phyloP scores from a whole-genome alignment of 1,140 invertebrate genomes.

The Ectropis grisescens region DNA sequence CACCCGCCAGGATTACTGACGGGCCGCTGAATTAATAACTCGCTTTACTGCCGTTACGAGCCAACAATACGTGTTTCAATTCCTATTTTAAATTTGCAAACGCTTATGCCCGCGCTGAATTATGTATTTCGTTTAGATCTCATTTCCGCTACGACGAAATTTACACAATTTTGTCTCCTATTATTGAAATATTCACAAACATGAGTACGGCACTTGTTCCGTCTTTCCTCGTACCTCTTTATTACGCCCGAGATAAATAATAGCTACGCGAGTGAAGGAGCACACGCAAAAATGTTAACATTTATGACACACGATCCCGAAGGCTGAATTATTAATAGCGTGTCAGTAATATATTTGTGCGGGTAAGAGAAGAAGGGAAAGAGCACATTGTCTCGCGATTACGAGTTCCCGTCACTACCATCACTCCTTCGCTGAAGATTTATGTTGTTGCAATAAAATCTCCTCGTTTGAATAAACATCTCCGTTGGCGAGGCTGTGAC shows the following conservation, averaged over 20 bases:
- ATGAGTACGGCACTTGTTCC: no score
- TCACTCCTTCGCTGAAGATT: slow-evolving; percentile 37
- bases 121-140: slow-evolving; percentile 1
- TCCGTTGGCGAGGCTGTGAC: slow-evolving; percentile 34
- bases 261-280: no score
- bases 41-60: slow-evolving; percentile 15
- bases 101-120: slow-evolving; percentile 13
- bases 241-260: no score
- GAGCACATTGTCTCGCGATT: slow-evolving; percentile 36
- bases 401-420: slow-evolving; percentile 38
- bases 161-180: no score
- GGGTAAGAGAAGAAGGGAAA: slow-evolving; percentile 9
- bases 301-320: no score
- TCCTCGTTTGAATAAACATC: slow-evolving; percentile 64
- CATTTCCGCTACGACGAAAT: no score
- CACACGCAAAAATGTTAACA: no score
- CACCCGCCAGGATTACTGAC: slow-evolving; percentile 29
- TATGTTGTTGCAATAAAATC: slow-evolving; percentile 54
- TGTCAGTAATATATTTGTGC: no score
- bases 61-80: slow-evolving; percentile 26
- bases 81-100: slow-evolving; percentile 33
- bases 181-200: no score
- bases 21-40: slow-evolving; percentile 39
- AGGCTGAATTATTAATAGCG: no score
- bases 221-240: no score